Conservation (phyloP, 2,113 vertebrate genomes). For the Rhizomys pruinosus region DNA sequence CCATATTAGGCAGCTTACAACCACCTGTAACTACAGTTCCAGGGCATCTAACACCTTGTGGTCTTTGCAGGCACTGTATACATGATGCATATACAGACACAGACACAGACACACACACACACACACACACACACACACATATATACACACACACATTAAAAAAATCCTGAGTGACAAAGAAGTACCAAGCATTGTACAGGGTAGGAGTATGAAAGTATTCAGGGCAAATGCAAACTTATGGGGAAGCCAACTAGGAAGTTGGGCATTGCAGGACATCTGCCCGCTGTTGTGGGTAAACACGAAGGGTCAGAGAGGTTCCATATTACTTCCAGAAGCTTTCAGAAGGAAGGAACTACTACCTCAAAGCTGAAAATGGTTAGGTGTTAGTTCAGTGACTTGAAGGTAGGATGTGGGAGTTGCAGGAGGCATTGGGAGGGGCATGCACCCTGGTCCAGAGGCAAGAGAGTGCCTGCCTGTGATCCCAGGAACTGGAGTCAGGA, state of each 20-base stretch:
- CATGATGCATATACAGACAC: neutral
- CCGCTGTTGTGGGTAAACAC: neutral
- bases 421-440: neutral
- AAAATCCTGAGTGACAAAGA: neutral
- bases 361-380: neutral
- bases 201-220: neutral
- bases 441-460: neutral
- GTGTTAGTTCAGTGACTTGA: neutral
- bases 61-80: neutral
- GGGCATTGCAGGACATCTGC: neutral
- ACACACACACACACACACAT: no score
- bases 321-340: neutral
- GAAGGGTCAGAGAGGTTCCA: neutral
- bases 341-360: neutral
- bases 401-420: accelerated
- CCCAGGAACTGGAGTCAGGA: neutral
- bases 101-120: neutral
- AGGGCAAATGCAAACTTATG: neutral
- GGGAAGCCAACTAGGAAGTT: neutral
- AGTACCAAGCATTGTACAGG: neutral
- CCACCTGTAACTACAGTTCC: neutral
- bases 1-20: neutral
- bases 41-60: neutral
- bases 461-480: neutral
- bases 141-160: neutral